phyloP scores from a whole-genome alignment of 2,888 invertebrate genomes.

The Eumerus sabulonum region DNA sequence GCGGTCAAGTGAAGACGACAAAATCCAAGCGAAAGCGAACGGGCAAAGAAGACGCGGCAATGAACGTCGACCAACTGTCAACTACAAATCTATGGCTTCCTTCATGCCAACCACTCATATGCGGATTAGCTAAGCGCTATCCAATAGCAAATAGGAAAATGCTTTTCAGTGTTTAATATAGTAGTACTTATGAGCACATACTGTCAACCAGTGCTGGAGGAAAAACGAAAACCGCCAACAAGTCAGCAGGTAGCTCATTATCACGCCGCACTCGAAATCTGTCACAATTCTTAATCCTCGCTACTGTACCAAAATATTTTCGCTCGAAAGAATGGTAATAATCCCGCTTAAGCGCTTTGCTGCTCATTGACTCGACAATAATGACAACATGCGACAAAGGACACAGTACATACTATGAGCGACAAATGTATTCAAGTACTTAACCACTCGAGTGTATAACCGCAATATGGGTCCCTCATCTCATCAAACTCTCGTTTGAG shows the following conservation, averaged over 20 bases:
- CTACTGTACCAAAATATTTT: conserved; percentile 49
- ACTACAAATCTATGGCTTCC: conserved; percentile 54
- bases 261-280: conserved; percentile 49
- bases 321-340: conserved; percentile 47
- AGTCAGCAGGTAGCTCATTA: conserved; percentile 55
- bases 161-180: too few relatives aligned
- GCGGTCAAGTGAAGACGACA: conserved; percentile 42
- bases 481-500: conserved; percentile 29
- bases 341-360: conserved; percentile 44
- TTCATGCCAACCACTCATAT: conserved; percentile 46
- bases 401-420: too few relatives aligned
- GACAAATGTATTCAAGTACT: too few relatives aligned
- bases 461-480: conserved; percentile 54
- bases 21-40: background rate
- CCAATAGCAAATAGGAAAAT: background rate
- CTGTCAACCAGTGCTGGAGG: background rate
- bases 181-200: too few relatives aligned
- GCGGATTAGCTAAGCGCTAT: conserved; percentile 44
- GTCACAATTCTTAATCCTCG: conserved; percentile 44
- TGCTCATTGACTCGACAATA: conserved; percentile 33
- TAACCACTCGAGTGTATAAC: conserved; percentile 19
- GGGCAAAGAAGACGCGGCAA: conserved; percentile 37
- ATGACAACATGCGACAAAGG: too few relatives aligned
- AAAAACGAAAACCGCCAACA: conserved; percentile 9
- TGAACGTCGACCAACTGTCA: conserved; percentile 61